Evolutionary conservation across 1,140 invertebrate genomes (phyloP).

Genomic region (Helicoverpa armigera): DNA sequence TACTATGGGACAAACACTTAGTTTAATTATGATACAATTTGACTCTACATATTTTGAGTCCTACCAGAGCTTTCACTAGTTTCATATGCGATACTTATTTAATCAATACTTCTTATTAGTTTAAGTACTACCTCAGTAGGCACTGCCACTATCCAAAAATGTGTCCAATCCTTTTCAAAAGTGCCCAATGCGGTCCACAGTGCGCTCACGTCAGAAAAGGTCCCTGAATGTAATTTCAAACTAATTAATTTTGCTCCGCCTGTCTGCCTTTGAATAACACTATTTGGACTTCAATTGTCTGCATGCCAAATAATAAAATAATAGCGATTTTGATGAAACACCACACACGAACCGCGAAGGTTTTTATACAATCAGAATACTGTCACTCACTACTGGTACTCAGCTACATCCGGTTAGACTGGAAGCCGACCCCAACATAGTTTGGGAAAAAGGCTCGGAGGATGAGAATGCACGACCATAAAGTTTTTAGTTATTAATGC

Average conservation of each 20-base stretch:
- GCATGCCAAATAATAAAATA: conserved; percentile 44
- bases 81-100: no score
- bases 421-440: no score
- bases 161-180: background rate
- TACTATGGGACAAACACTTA: no score
- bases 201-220: background rate
- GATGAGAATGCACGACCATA: background rate
- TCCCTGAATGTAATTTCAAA: conserved; percentile 55
- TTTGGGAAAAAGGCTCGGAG: no score
- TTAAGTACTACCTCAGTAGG: no score
- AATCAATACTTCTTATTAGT: no score
- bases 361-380: conserved; percentile 20
- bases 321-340: conserved; percentile 30
- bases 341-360: conserved; percentile 18
- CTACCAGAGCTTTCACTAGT: no score
- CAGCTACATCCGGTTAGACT: no score
- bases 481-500: conserved; percentile 18
- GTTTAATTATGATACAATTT: no score
- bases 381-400: no score
- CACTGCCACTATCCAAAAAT: no score
- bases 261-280: conserved; percentile 51
- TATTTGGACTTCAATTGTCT: conserved; percentile 58
- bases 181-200: background rate
- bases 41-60: no score
- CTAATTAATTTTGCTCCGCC: conserved; percentile 68